Conservation (phyloP, 2,888 invertebrate species). For the Lathronympha strigana region DNA sequence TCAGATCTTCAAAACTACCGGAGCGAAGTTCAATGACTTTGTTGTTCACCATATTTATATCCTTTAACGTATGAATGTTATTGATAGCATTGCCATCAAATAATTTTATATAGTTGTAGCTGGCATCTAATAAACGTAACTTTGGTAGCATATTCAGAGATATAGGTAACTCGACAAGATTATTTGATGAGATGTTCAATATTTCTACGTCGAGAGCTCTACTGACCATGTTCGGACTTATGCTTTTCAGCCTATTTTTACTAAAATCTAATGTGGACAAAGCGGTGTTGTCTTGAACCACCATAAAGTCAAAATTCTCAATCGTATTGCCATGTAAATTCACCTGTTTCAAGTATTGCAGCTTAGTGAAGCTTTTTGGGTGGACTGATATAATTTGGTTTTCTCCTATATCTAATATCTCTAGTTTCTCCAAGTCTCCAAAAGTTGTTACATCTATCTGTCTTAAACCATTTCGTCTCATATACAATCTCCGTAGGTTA, state of each 20-base stretch:
- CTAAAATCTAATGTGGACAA: slow-evolving; percentile 89
- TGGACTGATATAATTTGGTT: slow-evolving; percentile 89
- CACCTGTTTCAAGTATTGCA: slow-evolving; percentile 87
- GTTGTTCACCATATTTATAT: slow-evolving; percentile 90
- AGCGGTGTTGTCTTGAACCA: slow-evolving; percentile 86
- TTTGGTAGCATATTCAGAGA: slow-evolving; percentile 87
- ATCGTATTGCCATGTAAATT: slow-evolving; percentile 91
- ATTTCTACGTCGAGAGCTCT: slow-evolving; percentile 87
- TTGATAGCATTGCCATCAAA: slow-evolving; percentile 88
- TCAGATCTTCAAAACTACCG: slow-evolving; percentile 89
- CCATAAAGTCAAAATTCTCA: slow-evolving; percentile 87
- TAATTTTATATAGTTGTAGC: slow-evolving; percentile 89
- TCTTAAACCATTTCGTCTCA: slow-evolving; percentile 89
- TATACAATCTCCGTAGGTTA: slow-evolving; percentile 87
- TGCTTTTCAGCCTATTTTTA: slow-evolving; percentile 88
- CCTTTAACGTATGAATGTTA: slow-evolving; percentile 87
- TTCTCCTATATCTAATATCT: slow-evolving; percentile 89
- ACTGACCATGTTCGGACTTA: slow-evolving; percentile 86
- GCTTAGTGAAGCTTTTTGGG: slow-evolving; percentile 86
- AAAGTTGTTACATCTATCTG: slow-evolving; percentile 88
- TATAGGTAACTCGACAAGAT: slow-evolving; percentile 88
- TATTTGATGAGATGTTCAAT: slow-evolving; percentile 91
- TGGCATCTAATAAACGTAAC: slow-evolving; percentile 89
- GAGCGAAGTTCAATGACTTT: slow-evolving; percentile 88
- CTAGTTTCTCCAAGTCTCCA: slow-evolving; percentile 87